Evolutionary conservation across 2,797 vertebrate genomes (phyloP), one percentile per base, ranked within the genome.

Genomic region (Muscicapa striata): DNA sequence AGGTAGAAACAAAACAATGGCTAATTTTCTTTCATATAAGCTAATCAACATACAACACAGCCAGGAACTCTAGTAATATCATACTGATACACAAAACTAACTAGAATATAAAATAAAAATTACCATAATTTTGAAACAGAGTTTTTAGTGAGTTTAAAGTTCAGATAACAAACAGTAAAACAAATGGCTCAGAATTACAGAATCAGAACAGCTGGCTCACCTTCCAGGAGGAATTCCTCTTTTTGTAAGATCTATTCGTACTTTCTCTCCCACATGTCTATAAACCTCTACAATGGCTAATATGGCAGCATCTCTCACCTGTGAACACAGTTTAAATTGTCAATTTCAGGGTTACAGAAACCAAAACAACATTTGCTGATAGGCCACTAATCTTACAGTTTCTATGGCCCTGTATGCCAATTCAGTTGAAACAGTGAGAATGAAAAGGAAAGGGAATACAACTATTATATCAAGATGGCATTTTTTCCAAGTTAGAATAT

Each of bases 291-390:
- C 98, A 78, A 99, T 86, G 9, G 99, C 95, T 51, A 97, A 96
- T 91, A 98, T 96, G 75, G 99, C 98, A 74, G 98, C 98, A 96
- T 99, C 99, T 91, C 99, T 98, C 95, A 99, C 99, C 99, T 99
- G 96, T 46, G 61, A 96, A 93, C 20, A 24, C 58, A 95, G n/a
- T 66, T 80, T 40, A 59, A 61, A 49, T 21, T 7, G 54, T 81
- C 85, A 30, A 79, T 83, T 70, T 64, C 61, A 68, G 46, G 9
- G 32, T 79, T 78, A 87, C 5, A 82, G 48, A 94, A 89, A 68
- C 13, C 26, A 86, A 72, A 68, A 18, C 24, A 81, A 24, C 17
- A 41, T 58, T 46, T 59, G 57, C 51, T 68, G 20, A 84, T 64
- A 64, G 63, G 7, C 27, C 23, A 69, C 32, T 55, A 5, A 72